Percentiles rank a stretch among this genome's conserved stretches.
phyloP scores from a whole-genome alignment of 64 coral and sea anemone species.

The Acropora yongei region DNA sequence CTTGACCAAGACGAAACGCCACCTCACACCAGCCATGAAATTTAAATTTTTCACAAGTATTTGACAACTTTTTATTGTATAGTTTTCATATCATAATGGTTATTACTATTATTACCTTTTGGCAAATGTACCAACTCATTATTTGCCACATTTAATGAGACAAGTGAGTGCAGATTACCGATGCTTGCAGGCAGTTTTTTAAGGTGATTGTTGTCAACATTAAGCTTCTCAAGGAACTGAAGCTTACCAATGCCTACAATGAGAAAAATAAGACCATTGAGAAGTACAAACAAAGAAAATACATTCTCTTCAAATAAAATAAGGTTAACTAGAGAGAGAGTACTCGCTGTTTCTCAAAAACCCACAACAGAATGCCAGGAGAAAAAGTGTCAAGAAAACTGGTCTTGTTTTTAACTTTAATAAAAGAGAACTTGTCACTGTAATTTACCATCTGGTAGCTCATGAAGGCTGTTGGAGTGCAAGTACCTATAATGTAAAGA shows the following conservation, averaged over 20 bases:
- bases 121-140: conserved; percentile 65
- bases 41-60: no score
- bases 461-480: conserved; percentile 76
- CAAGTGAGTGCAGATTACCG: conserved; percentile 60
- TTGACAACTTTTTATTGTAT: no score
- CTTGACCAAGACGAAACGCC: no score
- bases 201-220: conserved; percentile 77
- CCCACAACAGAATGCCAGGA: no score
- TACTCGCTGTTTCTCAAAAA: no score
- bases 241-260: conserved; percentile 68
- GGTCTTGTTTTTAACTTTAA: neutral
- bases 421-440: neutral
- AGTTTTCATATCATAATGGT: no score
- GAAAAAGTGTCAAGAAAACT: no score
- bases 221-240: conserved; percentile 50
- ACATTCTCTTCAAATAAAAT: no score
- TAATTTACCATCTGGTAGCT: conserved; percentile 74
- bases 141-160: conserved; percentile 69
- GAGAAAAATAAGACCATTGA: neutral
- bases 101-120: conserved; percentile 14
- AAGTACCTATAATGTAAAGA: conserved; percentile 56
- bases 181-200: conserved; percentile 43
- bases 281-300: no score
- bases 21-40: no score
- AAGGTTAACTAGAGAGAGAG: no score